These are phyloP conservation scores for Metridium senile DNA, from an alignment of 92 coral and sea anemone species.

Conservation along the genomic window DNA sequence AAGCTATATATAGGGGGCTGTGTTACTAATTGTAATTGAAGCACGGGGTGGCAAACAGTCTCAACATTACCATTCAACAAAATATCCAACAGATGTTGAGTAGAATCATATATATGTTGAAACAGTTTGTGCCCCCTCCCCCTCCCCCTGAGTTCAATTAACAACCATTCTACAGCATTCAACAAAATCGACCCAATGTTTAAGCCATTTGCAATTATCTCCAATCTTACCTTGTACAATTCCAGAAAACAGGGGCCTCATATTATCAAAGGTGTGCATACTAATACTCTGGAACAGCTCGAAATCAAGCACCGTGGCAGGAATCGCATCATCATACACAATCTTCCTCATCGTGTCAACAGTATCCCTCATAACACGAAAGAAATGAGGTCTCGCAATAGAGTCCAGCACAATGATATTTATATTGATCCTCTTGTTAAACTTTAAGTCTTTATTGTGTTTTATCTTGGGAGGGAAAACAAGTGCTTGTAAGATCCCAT, in stretches of 20 bases:
- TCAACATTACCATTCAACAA: too few species aligned
- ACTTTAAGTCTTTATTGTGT: not conserved
- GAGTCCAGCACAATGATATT: constrained; percentile 62
- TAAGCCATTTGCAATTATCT: not conserved
- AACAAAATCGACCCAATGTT: not conserved
- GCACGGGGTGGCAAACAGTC: too few species aligned
- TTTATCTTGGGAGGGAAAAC: constrained; percentile 29
- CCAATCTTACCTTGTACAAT: constrained; percentile 45
- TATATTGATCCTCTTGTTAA: constrained; percentile 25
- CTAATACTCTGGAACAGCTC: constrained; percentile 63
- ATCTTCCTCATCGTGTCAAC: constrained; percentile 54
- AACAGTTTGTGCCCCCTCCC: too few species aligned
- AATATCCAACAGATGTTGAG: too few species aligned
- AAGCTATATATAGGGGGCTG: too few species aligned
- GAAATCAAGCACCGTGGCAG: constrained; percentile 66
- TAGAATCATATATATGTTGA: too few species aligned
- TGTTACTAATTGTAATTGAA: too few species aligned
- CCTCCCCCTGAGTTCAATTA: too few species aligned
- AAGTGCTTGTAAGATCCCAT: constrained; percentile 15
- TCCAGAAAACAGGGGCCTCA: constrained; percentile 69
- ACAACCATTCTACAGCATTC: too few species aligned
- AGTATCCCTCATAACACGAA: constrained; percentile 53
- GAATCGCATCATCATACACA: constrained; percentile 35
- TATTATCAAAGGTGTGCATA: constrained; percentile 69
- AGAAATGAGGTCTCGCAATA: constrained; percentile 71